phyloP scores from a whole-genome alignment of 1,140 invertebrate genomes.

The Heliconius congener region DNA sequence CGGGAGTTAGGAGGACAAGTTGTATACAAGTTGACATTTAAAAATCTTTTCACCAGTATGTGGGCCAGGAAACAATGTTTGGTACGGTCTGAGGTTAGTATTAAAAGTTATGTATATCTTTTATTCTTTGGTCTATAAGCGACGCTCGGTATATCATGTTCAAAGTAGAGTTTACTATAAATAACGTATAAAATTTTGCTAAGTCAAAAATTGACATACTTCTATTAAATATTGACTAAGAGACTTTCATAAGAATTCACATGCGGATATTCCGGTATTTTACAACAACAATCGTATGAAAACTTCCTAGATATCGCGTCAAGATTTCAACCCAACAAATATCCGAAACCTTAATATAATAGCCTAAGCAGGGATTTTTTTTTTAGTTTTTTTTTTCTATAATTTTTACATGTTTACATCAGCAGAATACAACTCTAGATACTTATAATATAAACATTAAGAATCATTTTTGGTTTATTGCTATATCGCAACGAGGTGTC shows the following conservation, averaged over 20 bases:
- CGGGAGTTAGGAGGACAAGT: background rate
- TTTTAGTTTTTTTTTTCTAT: constrained; percentile 72
- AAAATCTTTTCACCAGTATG: constrained; percentile 24
- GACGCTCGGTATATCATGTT: constrained; percentile 68
- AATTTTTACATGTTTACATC: constrained; percentile 78
- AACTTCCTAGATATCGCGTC: constrained; percentile 52
- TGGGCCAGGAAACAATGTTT: constrained; percentile 69
- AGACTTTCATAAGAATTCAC: constrained; percentile 81
- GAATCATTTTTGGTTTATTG: constrained; percentile 79
- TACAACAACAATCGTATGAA: constrained; percentile 54
- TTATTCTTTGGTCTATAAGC: constrained; percentile 78
- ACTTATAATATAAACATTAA: constrained; percentile 77
- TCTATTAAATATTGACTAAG: constrained; percentile 80
- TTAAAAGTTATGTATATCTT: constrained; percentile 74
- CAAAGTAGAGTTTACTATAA: constrained; percentile 70
- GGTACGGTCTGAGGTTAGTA: constrained; percentile 79
- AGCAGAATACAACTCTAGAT: constrained; percentile 78
- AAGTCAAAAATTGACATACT: constrained; percentile 81
- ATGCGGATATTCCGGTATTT: constrained; percentile 63
- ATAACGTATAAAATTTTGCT: constrained; percentile 81
- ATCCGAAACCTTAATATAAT: constrained; percentile 75
- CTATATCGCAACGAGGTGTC: constrained; percentile 63
- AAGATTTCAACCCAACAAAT: constrained; percentile 74
- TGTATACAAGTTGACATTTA: background rate
- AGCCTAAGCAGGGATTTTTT: constrained; percentile 79